Base-by-base conservation (phyloP, 1,140 invertebrate species). In the Pseudomyrmex cubaensis region DNA sequence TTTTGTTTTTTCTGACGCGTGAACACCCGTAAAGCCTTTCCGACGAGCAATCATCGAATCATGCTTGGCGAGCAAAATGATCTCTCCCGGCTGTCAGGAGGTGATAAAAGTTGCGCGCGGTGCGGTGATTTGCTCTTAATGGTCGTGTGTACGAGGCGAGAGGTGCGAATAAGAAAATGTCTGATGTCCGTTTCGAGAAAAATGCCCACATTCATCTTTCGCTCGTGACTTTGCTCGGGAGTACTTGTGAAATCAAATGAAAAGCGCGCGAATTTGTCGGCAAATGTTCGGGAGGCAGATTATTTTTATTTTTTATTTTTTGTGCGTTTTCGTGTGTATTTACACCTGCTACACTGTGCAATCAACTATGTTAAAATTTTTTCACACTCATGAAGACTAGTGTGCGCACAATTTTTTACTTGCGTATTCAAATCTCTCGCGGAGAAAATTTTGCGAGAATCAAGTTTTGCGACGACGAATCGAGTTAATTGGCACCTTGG, bases 21-120 rank as follows among this genome's bases (percentile, higher is more conserved):
- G 72, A 87, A 84, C 57, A 74, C 52, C 50, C 61, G 56, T 67
- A 61, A 76, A 54, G 48, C 17, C 70, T 78, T 35, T 54, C 59
- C 63, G 72, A 83, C 66, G 84, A 63, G 77, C 66, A 80, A 70
- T 80, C 82, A 87, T 87, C 67, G 82, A 80, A 84, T 87, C 63
- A 56, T 10, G 82, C 73, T 35, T 54, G 78, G 17, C 61, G 69
- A 69, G 85, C 61, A 20, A 35, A 75, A 57, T 69, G 73, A 56
- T 85, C 66, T 78, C 59, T 78, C 15, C 52, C 25, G 66, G 59
- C 59, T 87, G 64, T 76, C 62, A 63, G 57, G 10, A 87, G 72
- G 70, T 86, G 77, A 84, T 78, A 62, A 75, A 82, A 82, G 54
- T 74, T 25, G 25, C 57, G 57, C 70, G 57, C 70, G 25, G 35